These are phyloP conservation scores for Aricia agestis DNA, from an alignment of 1,140 invertebrate genomes.

Conservation along the genomic window DNA sequence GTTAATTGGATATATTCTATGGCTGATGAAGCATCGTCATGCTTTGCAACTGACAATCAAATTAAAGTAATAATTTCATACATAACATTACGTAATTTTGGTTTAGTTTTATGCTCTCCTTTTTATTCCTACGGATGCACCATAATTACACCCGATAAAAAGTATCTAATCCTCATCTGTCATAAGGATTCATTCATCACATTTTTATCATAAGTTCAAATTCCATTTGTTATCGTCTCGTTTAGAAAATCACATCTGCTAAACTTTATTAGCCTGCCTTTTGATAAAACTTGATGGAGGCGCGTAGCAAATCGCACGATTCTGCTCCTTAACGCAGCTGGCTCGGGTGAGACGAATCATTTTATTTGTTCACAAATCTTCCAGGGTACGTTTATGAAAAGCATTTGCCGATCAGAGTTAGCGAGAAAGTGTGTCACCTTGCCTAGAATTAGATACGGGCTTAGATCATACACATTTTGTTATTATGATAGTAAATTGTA, in stretches of 20 bases:
- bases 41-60: too few species aligned
- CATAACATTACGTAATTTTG: too few species aligned
- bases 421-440: slow-evolving; percentile 65
- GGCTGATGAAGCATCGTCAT: too few species aligned
- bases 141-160: background rate
- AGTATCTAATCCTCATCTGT: background rate
- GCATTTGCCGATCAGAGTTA: slow-evolving; percentile 39
- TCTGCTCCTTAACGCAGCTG: slow-evolving; percentile 70
- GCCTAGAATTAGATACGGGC: slow-evolving; percentile 61
- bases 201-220: slow-evolving; percentile 23
- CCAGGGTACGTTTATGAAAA: slow-evolving; percentile 68
- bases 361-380: slow-evolving; percentile 61
- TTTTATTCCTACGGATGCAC: background rate
- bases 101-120: background rate
- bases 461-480: slow-evolving; percentile 34
- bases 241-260: slow-evolving; percentile 74
- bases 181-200: slow-evolving; percentile 13
- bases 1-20: too few species aligned
- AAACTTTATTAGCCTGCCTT: slow-evolving; percentile 69
- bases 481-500: slow-evolving; percentile 21
- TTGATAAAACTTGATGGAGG: slow-evolving; percentile 70
- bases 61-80: too few species aligned
- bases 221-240: slow-evolving; percentile 71
- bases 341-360: slow-evolving; percentile 64
- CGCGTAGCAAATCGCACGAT: slow-evolving; percentile 70